Evolutionary conservation across 1,140 invertebrate genomes (phyloP).

Genomic region (Holcopasites calliopsidis): DNA sequence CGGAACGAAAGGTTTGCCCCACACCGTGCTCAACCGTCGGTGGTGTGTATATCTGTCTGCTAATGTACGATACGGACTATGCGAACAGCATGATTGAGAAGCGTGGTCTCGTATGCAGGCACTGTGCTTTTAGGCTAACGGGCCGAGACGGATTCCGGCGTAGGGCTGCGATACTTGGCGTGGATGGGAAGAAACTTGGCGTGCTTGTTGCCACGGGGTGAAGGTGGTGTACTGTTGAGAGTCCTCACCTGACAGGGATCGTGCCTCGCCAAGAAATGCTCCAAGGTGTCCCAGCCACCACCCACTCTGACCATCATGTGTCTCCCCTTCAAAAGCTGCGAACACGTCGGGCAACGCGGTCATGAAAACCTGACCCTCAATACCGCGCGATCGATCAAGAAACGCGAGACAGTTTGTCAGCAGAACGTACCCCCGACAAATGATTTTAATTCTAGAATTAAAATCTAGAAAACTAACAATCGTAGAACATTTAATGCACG

Average conservation of each 20-base stretch:
- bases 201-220: slow-evolving; percentile 68
- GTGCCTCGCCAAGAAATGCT: slow-evolving; percentile 93
- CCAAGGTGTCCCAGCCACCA: slow-evolving; percentile 95
- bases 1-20: neutral
- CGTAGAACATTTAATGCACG: too few relatives aligned
- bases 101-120: slow-evolving; percentile 54
- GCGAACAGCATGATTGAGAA: slow-evolving; percentile 37
- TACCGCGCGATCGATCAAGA: neutral
- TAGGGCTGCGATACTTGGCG: slow-evolving; percentile 86
- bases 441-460: too few relatives aligned
- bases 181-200: slow-evolving; percentile 85
- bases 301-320: slow-evolving; percentile 97
- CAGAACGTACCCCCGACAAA: too few relatives aligned
- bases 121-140: slow-evolving; percentile 67
- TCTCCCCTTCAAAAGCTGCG: slow-evolving; percentile 89
- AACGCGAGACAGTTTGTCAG: neutral
- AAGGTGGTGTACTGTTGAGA: slow-evolving; percentile 77
- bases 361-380: slow-evolving; percentile 23
- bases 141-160: slow-evolving; percentile 76
- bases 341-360: slow-evolving; percentile 57
- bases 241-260: slow-evolving; percentile 92
- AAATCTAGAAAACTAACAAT: too few relatives aligned
- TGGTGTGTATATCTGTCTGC: slow-evolving; percentile 4
- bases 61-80: slow-evolving; percentile 7
- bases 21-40: neutral